phyloP scores from a whole-genome alignment of 2,888 invertebrate species.

The Sipunculus nudus region DNA sequence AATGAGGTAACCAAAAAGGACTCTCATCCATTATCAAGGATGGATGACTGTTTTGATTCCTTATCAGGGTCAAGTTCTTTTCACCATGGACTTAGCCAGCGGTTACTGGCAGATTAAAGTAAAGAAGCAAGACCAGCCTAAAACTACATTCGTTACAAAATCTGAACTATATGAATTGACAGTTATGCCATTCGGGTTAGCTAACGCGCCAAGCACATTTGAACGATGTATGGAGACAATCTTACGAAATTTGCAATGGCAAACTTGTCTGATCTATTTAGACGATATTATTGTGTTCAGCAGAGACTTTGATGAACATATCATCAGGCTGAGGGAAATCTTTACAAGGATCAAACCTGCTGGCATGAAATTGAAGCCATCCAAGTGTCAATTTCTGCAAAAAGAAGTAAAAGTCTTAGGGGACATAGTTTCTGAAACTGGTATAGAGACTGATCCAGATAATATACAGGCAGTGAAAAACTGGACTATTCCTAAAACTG shows the following conservation, averaged over 20 bases:
- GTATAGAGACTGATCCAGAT: constrained; percentile 13
- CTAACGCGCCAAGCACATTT: constrained; percentile 49
- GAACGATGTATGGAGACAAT: constrained; percentile 53
- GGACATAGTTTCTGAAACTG: constrained; percentile 9
- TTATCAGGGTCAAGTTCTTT: constrained; percentile 1
- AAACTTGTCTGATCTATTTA: constrained; percentile 56
- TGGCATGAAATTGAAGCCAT: constrained; percentile 18
- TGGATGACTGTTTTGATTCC: constrained; percentile 16
- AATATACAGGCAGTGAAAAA: constrained; percentile 5
- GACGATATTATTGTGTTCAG: constrained; percentile 56
- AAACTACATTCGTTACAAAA: neutral
- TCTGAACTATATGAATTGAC: constrained; percentile 41
- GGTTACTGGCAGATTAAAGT: neutral
- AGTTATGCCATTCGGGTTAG: constrained; percentile 43
- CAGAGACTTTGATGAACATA: constrained; percentile 31
- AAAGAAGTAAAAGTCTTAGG: constrained; percentile 11
- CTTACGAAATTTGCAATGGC: constrained; percentile 43
- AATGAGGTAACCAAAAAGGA: constrained; percentile 14
- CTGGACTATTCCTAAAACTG: constrained; percentile 4
- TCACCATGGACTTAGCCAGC: neutral
- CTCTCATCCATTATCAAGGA: constrained; percentile 9
- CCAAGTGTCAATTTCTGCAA: constrained; percentile 16
- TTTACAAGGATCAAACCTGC: constrained; percentile 11
- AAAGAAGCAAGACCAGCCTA: constrained; percentile 9
- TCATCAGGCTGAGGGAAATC: neutral